A percentile compares a stretch with the other conserved stretches of the same genome.
Conservation (phyloP, 2,888 invertebrate genomes). For the Chrysina gloriosa region DNA sequence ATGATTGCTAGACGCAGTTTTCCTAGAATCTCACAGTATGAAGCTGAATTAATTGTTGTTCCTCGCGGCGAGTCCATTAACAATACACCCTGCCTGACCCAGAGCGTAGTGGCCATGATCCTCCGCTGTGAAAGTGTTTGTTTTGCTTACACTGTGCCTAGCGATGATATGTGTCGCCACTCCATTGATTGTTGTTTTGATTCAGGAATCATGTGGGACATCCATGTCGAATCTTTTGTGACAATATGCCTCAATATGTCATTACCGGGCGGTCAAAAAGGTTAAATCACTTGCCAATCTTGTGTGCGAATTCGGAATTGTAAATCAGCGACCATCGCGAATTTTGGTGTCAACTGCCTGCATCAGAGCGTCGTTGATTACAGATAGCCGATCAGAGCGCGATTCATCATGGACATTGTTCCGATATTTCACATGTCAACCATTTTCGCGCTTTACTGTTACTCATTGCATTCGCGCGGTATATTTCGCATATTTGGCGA, state of each 20-base stretch:
- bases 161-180: neutral
- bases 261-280: neutral
- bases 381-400: neutral
- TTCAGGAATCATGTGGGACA: neutral
- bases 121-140: neutral
- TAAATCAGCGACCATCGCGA: neutral
- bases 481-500: too few species aligned
- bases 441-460: too few species aligned
- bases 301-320: neutral
- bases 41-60: too few species aligned
- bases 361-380: neutral
- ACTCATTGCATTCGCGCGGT: too few species aligned
- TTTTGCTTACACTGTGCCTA: neutral
- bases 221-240: neutral
- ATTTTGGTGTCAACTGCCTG: neutral
- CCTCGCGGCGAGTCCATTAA: too few species aligned
- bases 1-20: too few species aligned
- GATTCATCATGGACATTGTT: neutral
- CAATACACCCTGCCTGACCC: too few species aligned
- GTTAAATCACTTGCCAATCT: neutral
- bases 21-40: too few species aligned
- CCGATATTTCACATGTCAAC: too few species aligned
- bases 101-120: neutral
- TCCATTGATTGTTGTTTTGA: too few species aligned
- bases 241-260: neutral